Conservation (phyloP, 2,888 invertebrate species). For the Pristionchus entomophagus region DNA sequence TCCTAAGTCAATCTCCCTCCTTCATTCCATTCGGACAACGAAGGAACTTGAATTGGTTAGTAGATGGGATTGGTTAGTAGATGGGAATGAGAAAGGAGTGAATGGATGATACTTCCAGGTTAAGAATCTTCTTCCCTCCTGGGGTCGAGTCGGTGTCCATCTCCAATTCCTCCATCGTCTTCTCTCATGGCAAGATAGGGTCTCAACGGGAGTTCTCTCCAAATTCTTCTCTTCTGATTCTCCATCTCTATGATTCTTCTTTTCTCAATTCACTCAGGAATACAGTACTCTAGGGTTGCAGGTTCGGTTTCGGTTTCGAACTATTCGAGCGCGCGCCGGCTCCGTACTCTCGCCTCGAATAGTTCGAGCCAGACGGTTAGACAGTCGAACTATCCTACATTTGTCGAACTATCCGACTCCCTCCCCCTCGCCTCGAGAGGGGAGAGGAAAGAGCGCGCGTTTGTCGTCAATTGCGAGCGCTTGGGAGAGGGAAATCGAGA, state of each 20-base stretch:
- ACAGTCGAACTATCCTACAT: no score
- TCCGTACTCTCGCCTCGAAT: no score
- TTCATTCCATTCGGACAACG: conserved; percentile 37
- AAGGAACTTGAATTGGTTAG: conserved; percentile 37
- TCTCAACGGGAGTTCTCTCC: conserved; percentile 31
- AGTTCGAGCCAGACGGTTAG: no score
- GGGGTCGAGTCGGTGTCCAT: conserved; percentile 67
- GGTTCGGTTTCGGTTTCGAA: no score
- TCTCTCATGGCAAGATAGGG: conserved; percentile 61
- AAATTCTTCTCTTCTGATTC: conserved; percentile 39
- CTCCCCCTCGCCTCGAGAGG: no score
- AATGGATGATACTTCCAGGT: conserved; percentile 51
- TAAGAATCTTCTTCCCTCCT: conserved; percentile 61
- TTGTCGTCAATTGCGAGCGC: no score
- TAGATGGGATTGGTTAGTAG: neutral
- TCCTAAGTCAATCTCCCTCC: conserved; percentile 44
- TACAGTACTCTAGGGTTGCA: no score
- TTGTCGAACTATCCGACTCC: no score
- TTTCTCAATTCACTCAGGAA: neutral
- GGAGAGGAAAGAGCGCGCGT: no score
- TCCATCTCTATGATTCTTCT: conserved; percentile 26
- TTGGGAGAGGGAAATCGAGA: no score
- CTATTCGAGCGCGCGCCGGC: no score
- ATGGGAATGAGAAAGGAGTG: neutral
- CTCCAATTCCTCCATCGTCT: conserved; percentile 69